phyloP scores from a whole-genome alignment of 2,797 vertebrate genomes.

The Gallinago stenura region DNA sequence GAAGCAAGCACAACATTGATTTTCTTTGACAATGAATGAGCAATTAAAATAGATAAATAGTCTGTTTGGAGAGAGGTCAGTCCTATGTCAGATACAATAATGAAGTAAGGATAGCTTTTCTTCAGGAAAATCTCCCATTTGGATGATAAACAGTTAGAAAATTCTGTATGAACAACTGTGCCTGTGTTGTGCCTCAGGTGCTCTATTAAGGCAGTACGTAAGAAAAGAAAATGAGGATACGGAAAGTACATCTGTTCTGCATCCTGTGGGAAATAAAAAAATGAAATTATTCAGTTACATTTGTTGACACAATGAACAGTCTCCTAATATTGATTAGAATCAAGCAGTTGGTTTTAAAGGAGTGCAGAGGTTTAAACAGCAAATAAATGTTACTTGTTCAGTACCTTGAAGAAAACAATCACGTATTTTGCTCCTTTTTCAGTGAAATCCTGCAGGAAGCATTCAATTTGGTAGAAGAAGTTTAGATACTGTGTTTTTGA shows the following conservation, averaged over 20 bases:
- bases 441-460: constrained; percentile 61
- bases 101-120: constrained; percentile 63
- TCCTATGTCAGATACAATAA: constrained; percentile 58
- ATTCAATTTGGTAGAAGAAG: constrained; percentile 67
- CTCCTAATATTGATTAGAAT: background rate
- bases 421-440: constrained; percentile 69
- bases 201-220: constrained; percentile 52
- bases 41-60: constrained; percentile 54
- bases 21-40: constrained; percentile 63
- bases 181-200: constrained; percentile 61
- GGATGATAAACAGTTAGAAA: constrained; percentile 59
- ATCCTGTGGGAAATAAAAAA: constrained; percentile 50
- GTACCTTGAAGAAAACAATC: constrained; percentile 70
- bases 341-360: background rate
- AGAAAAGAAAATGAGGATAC: background rate
- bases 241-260: constrained; percentile 60
- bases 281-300: background rate
- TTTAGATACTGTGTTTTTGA: constrained; percentile 40
- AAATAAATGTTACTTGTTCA: background rate
- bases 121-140: constrained; percentile 59
- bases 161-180: constrained; percentile 46
- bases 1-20: constrained; percentile 45
- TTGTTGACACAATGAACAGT: background rate
- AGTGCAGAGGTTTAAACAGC: background rate
- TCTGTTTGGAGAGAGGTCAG: constrained; percentile 21